phyloP scores from a whole-genome alignment of 2,797 vertebrate species.

The Myripristis murdjan region DNA sequence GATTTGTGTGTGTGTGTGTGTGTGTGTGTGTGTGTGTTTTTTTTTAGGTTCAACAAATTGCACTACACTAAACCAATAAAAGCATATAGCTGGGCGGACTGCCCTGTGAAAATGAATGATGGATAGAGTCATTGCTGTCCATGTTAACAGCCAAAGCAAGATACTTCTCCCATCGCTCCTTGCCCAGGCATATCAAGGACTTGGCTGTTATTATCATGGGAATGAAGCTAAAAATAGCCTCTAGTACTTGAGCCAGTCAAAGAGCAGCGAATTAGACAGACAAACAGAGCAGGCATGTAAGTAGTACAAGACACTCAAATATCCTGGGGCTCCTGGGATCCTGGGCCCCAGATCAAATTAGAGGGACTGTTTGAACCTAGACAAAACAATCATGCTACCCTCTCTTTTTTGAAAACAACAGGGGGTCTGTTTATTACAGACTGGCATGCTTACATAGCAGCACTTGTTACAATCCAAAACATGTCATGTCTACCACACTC shows the following conservation, averaged over 20 bases:
- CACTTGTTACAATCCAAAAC: not conserved
- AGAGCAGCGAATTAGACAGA: conserved; percentile 57
- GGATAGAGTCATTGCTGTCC: conserved; percentile 34
- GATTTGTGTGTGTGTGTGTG: not conserved
- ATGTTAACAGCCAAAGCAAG: conserved; percentile 58
- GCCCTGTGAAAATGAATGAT: conserved; percentile 35
- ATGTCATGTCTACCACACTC: conserved; percentile 6
- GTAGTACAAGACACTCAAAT: conserved; percentile 45
- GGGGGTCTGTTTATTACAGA: conserved; percentile 70
- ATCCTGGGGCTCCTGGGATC: conserved; percentile 46
- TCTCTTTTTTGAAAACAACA: conserved; percentile 53
- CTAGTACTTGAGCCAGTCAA: conserved; percentile 62
- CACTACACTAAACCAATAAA: conserved; percentile 43
- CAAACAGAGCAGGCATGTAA: conserved; percentile 58
- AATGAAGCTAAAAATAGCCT: conserved; percentile 76
- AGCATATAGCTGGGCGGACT: conserved; percentile 34
- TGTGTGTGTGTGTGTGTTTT: conserved; percentile 9
- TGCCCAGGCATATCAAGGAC: conserved; percentile 60
- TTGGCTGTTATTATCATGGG: conserved; percentile 68
- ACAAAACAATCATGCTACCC: conserved; percentile 50
- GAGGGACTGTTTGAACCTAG: conserved; percentile 47
- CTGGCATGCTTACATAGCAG: conserved; percentile 53
- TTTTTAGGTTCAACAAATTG: conserved; percentile 47
- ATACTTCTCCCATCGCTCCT: conserved; percentile 38
- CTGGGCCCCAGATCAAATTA: conserved; percentile 64